Percentiles rank a stretch among this genome's conserved stretches.
Conservation (phyloP, 2,797 vertebrate species). For the Loris lydekkerianus region DNA sequence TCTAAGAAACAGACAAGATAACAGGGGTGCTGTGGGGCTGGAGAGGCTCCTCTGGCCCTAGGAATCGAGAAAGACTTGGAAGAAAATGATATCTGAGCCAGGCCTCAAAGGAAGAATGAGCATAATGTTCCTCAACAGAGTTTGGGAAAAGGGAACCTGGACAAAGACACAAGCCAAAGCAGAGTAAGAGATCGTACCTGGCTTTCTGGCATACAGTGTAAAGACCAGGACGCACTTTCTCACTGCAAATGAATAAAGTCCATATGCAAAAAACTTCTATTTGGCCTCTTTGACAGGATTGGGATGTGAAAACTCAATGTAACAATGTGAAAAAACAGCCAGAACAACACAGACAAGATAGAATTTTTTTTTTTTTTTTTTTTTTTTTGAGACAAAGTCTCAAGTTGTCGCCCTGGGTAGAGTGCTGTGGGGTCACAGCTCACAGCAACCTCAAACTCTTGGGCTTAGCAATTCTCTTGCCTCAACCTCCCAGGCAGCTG, state of each 20-base stretch:
- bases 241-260: not conserved
- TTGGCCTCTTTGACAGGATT: conserved; percentile 34
- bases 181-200: not conserved
- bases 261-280: not conserved
- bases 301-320: not conserved
- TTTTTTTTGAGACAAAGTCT: too few relatives aligned
- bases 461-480: too few relatives aligned
- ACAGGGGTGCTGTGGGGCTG: not conserved
- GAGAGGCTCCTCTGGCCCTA: not conserved
- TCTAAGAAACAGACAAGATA: not conserved
- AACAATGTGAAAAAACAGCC: not conserved
- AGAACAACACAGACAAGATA: not conserved
- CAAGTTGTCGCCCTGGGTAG: too few relatives aligned
- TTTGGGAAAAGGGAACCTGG: not conserved
- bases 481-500: too few relatives aligned
- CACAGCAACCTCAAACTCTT: too few relatives aligned
- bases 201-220: not conserved
- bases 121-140: not conserved
- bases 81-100: not conserved
- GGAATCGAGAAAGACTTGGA: not conserved
- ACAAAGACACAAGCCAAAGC: conserved; percentile 4
- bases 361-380: not conserved
- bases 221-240: not conserved
- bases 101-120: not conserved
- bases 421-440: too few relatives aligned